Evolutionary conservation across 2,113 vertebrate species (phyloP).

Genomic region (Tachysurus vachellii): DNA sequence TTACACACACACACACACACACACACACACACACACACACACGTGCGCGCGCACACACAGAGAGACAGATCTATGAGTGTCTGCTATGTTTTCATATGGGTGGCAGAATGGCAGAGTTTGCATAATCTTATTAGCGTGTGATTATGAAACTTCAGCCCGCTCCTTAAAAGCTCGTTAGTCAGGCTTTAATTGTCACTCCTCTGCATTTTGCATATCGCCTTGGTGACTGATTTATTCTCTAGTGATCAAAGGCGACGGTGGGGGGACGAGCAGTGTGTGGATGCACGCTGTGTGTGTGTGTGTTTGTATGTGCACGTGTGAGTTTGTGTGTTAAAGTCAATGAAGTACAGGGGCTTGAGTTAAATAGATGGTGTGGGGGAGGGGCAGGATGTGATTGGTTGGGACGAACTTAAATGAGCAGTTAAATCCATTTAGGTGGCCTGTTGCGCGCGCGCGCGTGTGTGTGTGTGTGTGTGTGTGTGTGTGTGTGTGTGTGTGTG

Average conservation of each 20-base stretch:
- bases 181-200: conserved; percentile 78
- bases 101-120: conserved; percentile 50
- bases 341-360: conserved; percentile 34
- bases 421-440: conserved; percentile 34
- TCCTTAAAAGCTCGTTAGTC: conserved; percentile 79
- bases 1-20: no score
- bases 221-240: conserved; percentile 75
- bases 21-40: background rate
- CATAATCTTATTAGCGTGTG: conserved; percentile 76
- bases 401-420: conserved; percentile 47
- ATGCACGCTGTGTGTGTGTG: conserved; percentile 39
- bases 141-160: conserved; percentile 73
- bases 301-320: conserved; percentile 52
- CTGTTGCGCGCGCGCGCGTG: conserved; percentile 16
- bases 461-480: conserved; percentile 33
- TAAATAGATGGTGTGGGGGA: conserved; percentile 40
- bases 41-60: conserved; percentile 22
- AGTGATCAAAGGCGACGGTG: conserved; percentile 63
- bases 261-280: conserved; percentile 38
- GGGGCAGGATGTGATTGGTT: conserved; percentile 37
- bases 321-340: conserved; percentile 51
- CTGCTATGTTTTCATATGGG: conserved; percentile 46
- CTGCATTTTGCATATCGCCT: conserved; percentile 71
- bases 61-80: conserved; percentile 23
- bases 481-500: conserved; percentile 34